Conservation (phyloP, 2,113 vertebrate genomes). For the Macheiramphus alcinus region DNA sequence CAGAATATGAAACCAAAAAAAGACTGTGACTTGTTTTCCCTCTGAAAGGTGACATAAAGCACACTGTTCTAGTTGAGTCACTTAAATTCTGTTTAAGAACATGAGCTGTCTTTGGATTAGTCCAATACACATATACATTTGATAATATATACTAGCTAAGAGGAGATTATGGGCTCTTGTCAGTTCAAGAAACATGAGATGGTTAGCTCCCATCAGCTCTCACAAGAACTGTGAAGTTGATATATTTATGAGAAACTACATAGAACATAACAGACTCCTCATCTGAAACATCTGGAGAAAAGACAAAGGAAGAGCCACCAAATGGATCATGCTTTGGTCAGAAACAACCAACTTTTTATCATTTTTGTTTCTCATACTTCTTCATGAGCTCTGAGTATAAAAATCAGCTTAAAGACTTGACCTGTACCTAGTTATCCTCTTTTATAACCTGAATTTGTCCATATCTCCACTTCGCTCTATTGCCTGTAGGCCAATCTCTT, state of each 20-base stretch:
- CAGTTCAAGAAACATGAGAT: not conserved
- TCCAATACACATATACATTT: not conserved
- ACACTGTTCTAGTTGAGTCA: not conserved
- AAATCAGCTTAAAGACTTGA: not conserved
- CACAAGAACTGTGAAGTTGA: not conserved
- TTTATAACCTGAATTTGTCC: not conserved
- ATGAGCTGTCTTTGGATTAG: not conserved
- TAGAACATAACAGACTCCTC: not conserved
- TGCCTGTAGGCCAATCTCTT: not conserved
- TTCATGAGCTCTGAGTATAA: not conserved
- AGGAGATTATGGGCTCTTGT: not conserved
- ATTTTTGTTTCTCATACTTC: not conserved
- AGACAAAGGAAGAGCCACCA: not conserved
- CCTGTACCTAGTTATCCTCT: not conserved
- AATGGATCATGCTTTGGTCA: not conserved
- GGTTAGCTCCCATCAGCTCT: not conserved
- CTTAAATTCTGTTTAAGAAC: not conserved
- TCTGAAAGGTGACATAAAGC: not conserved
- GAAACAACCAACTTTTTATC: not conserved
- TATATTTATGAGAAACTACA: not conserved
- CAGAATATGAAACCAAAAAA: not conserved
- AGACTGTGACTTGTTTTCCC: not conserved
- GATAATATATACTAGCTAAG: not conserved
- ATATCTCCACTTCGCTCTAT: not conserved
- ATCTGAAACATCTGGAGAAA: not conserved